Percentiles rank a stretch among this genome's conserved stretches.
phyloP scores from a whole-genome alignment of 2,888 invertebrate species.

The Salticus scenicus region DNA sequence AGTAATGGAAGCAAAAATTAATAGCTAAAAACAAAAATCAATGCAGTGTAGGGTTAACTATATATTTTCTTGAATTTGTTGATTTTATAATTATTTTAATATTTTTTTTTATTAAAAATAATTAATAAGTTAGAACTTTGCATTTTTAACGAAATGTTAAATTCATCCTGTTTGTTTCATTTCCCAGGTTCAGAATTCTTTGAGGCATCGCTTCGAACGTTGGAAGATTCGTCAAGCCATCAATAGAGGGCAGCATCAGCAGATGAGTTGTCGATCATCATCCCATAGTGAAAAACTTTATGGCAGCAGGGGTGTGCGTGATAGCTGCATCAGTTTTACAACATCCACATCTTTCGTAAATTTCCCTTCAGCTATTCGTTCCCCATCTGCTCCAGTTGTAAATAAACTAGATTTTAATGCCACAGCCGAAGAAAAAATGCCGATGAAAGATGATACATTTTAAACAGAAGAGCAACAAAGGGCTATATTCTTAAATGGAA shows the following conservation, averaged over 20 bases:
- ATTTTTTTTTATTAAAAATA: too few species aligned
- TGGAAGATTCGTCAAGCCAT: slow-evolving; percentile 47
- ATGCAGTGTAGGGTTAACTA: too few species aligned
- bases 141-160: too few species aligned
- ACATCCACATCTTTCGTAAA: slow-evolving; percentile 55
- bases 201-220: slow-evolving; percentile 39
- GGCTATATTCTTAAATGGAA: too few species aligned
- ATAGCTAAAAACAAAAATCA: too few species aligned
- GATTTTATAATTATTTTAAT: too few species aligned
- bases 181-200: slow-evolving; percentile 49
- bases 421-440: not conserved
- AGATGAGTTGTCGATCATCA: slow-evolving; percentile 37
- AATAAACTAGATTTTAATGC: slow-evolving; percentile 26
- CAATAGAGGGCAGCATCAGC: slow-evolving; percentile 49
- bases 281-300: slow-evolving; percentile 45
- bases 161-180: not conserved
- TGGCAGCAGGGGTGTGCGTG: slow-evolving; percentile 37
- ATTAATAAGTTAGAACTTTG: too few species aligned
- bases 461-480: slow-evolving; percentile 23
- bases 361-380: slow-evolving; percentile 28
- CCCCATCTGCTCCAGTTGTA: slow-evolving; percentile 36
- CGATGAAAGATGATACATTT: slow-evolving; percentile 35
- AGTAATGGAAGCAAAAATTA: too few species aligned
- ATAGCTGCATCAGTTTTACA: slow-evolving; percentile 56
- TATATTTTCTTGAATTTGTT: too few species aligned